A percentile compares a stretch with the other conserved stretches of the same genome.
Evolutionary conservation across 2,113 vertebrate genomes (phyloP).

Genomic region (Cygnus atratus): DNA sequence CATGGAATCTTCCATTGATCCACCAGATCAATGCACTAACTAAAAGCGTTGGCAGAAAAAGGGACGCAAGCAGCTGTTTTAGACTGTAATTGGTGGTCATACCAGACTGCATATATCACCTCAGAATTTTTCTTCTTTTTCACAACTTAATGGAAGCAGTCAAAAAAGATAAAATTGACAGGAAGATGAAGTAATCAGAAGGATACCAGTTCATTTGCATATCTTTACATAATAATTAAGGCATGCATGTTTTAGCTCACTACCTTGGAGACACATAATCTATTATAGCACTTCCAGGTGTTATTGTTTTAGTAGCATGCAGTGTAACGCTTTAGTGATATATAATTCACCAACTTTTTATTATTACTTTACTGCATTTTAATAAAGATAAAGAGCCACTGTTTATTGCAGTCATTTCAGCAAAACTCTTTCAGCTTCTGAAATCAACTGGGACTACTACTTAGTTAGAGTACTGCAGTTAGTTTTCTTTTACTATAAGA

Average conservation of each 20-base stretch:
- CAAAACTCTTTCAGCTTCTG: not conserved
- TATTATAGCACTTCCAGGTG: not conserved
- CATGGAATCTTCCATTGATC: not conserved
- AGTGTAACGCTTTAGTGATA: not conserved
- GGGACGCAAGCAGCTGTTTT: not conserved
- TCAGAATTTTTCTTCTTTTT: not conserved
- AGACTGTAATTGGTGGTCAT: not conserved
- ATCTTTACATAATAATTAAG: not conserved
- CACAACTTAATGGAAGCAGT: not conserved
- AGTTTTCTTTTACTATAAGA: not conserved
- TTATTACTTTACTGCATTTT: not conserved
- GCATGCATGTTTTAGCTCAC: not conserved
- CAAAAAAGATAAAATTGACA: not conserved
- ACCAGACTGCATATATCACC: accelerated
- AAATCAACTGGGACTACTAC: not conserved
- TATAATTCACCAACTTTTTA: not conserved
- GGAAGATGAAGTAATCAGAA: not conserved
- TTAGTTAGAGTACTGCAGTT: not conserved
- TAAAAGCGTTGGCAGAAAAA: not conserved
- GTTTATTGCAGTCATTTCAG: not conserved
- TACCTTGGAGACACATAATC: not conserved
- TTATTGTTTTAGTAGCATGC: not conserved
- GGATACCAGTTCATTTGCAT: not conserved
- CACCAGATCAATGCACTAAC: not conserved
- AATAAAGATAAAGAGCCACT: not conserved